Evolutionary conservation across 1,140 invertebrate species (phyloP).

Genomic region (Mya arenaria): DNA sequence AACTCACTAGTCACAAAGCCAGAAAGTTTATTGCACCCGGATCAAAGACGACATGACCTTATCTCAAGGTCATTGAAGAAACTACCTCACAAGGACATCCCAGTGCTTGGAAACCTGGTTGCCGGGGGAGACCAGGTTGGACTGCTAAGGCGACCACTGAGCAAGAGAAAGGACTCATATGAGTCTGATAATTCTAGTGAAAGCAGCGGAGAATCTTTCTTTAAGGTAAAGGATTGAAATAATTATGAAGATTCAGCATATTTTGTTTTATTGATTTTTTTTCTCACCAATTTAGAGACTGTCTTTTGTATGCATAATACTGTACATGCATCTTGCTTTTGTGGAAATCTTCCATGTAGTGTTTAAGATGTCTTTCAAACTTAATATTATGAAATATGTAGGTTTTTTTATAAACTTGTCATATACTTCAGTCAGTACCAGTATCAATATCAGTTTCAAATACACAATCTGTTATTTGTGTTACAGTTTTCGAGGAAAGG

Average conservation of each 20-base stretch:
- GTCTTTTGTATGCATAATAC: too few species aligned
- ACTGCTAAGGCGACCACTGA: slow-evolving; percentile 6
- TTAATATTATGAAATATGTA: too few species aligned
- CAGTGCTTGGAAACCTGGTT: background rate
- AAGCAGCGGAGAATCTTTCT: slow-evolving; percentile 52
- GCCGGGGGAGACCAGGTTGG: slow-evolving; percentile 11
- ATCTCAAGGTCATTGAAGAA: slow-evolving; percentile 51
- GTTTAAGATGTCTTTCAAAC: too few species aligned
- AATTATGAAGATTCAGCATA: too few species aligned
- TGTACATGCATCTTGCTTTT: too few species aligned
- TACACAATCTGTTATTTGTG: too few species aligned
- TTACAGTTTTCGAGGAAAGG: slow-evolving; percentile 51
- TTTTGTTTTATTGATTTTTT: too few species aligned
- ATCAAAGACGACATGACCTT: slow-evolving; percentile 29
- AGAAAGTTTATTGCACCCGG: background rate
- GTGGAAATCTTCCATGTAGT: too few species aligned
- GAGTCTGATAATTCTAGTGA: slow-evolving; percentile 49
- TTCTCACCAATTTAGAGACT: too few species aligned
- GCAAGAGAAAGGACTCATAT: slow-evolving; percentile 39
- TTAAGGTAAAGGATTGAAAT: slow-evolving; percentile 50
- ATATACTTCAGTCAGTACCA: too few species aligned
- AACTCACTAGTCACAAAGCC: slow-evolving; percentile 13
- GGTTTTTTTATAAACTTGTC: too few species aligned
- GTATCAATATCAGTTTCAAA: too few species aligned
- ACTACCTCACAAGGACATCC: slow-evolving; percentile 22